Base-by-base conservation (phyloP, 1,140 invertebrate genomes). In the Camponotus pennsylvanicus region DNA sequence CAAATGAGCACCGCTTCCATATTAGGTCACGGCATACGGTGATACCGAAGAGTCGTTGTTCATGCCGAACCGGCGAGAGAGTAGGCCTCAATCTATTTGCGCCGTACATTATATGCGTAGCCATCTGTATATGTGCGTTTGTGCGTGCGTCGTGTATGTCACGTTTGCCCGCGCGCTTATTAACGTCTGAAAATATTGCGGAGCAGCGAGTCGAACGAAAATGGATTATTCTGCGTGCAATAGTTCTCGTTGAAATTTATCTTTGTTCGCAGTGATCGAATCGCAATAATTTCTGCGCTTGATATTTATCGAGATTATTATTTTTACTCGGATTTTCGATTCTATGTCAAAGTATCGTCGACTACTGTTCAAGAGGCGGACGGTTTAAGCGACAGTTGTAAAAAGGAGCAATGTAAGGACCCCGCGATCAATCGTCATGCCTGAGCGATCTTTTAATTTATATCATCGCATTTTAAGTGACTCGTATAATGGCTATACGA, bases 1-100 rank as follows among this genome's bases (percentile, higher is more conserved):
- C 92, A 92, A 93, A 93, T 92, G 89, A 93, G 90, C 88, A 89
- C 87, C 89, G 86, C 78, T 85, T 80, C 93, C 92, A 93, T 93
- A 93, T 93, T 93, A 91, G 92, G 91, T 11, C 70, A 34, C 87
- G 82, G 42, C 63, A 27, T 86, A 55, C 70, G 88, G 34, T 49
- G 49, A 82, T 80, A 57, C 37, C 69, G 84, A 73, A 78, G 40
- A 80, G 66, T 80, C 78, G 78, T 80, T 80, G 78, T 80, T 70
- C 78, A 70, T 80, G 64, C 78, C 64, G 78, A 80, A 80, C 45
- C 63, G 59, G 64, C 77, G 55, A 80, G 64, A 70, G 78, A 66
- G 88, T 59, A 63, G 59, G 64, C 82, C 69, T 79, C 76, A 59
- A 89, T 91, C 78, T 88, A 79, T 89, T 89, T 82, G 79, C 73